Conservation (phyloP, 2,797 vertebrate genomes). For the Sebastes trivittatus region DNA sequence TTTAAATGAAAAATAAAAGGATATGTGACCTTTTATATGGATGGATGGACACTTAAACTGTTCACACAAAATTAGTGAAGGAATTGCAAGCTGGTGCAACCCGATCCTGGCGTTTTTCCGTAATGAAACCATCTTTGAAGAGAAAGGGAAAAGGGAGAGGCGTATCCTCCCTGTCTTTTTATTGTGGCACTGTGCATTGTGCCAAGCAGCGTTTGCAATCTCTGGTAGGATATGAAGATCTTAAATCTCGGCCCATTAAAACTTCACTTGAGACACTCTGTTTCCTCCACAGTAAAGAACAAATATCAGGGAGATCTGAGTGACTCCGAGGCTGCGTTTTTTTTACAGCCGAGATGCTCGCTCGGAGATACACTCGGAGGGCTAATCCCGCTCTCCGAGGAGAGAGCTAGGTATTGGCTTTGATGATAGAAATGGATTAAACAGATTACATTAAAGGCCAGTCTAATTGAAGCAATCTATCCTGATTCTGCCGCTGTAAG, state of each 20-base stretch:
- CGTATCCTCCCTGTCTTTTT: conserved; percentile 37
- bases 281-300: conserved; percentile 64
- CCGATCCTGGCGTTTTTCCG: not conserved
- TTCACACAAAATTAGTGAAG: not conserved
- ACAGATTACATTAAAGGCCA: conserved; percentile 82
- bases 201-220: conserved; percentile 57
- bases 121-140: conserved; percentile 8
- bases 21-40: not conserved
- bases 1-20: not conserved
- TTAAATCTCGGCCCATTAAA: conserved; percentile 75
- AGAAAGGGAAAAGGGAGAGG: not conserved
- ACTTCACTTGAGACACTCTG: conserved; percentile 59
- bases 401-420: conserved; percentile 77
- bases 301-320: conserved; percentile 59
- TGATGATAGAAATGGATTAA: conserved; percentile 82
- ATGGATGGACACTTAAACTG: not conserved
- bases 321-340: conserved; percentile 33
- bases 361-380: conserved; percentile 55
- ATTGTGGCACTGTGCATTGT: conserved; percentile 42
- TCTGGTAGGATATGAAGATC: conserved; percentile 67
- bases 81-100: not conserved
- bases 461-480: conserved; percentile 81
- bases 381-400: conserved; percentile 71
- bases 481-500: conserved; percentile 76
- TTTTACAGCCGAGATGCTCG: conserved; percentile 49